Evolutionary conservation across 2,797 vertebrate genomes (phyloP).

Genomic region (Bradypodion ventrale): DNA sequence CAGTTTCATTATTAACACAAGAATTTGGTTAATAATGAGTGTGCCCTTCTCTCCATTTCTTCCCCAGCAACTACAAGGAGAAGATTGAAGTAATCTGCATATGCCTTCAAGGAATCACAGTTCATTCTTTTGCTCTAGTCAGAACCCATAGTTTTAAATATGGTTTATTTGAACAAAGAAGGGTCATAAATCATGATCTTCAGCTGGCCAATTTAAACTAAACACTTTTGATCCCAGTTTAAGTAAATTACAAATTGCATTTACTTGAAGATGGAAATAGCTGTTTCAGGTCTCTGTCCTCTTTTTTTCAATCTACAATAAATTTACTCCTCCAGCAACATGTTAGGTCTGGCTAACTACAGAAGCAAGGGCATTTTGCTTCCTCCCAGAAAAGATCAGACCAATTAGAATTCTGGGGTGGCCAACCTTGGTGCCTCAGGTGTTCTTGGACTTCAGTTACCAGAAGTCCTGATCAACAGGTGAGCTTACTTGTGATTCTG

Average conservation of each 20-base stretch:
- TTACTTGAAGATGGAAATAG: not conserved
- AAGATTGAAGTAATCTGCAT: not conserved
- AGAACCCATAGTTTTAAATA: not conserved
- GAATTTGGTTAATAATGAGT: not conserved
- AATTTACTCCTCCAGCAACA: too few species aligned
- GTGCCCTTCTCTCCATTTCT: not conserved
- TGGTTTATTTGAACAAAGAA: not conserved
- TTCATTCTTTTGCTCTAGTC: not conserved
- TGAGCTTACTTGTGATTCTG: too few species aligned
- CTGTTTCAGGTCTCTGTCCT: not conserved
- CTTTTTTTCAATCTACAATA: too few species aligned
- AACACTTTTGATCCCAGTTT: not conserved
- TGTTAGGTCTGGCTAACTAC: too few species aligned
- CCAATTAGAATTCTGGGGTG: too few species aligned
- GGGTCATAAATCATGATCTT: not conserved
- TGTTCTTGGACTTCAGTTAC: too few species aligned
- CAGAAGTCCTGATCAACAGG: too few species aligned
- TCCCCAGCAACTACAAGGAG: not conserved
- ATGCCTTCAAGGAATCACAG: not conserved
- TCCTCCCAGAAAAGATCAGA: too few species aligned
- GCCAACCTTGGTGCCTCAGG: too few species aligned
- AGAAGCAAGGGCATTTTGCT: too few species aligned
- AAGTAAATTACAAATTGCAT: not conserved
- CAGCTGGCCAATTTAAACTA: not conserved
- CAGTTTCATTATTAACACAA: not conserved